Conservation (phyloP, 2,888 invertebrate genomes). For the Limnephilus marmoratus region DNA sequence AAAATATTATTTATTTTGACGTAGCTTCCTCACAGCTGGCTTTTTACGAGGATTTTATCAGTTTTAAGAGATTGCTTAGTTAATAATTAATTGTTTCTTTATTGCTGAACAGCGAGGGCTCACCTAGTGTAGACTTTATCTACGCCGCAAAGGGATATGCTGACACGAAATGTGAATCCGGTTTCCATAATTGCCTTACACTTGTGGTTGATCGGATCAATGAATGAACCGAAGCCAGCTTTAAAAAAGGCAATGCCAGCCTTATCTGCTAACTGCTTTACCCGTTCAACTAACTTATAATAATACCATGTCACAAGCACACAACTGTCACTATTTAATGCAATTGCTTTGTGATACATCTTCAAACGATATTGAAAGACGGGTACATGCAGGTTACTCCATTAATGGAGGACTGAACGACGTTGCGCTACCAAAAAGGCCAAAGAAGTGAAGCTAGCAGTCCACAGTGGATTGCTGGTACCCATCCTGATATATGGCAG, state of each 20-base stretch:
- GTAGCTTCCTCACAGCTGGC: too few relatives aligned
- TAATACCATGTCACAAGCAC: not conserved
- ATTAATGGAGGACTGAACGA: too few relatives aligned
- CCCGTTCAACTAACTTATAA: not conserved
- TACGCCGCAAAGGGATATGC: constrained; percentile 39
- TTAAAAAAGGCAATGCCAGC: not conserved
- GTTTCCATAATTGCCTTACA: constrained; percentile 33
- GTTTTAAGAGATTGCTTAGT: too few relatives aligned
- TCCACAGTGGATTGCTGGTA: too few relatives aligned
- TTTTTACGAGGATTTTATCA: too few relatives aligned
- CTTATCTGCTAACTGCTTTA: not conserved
- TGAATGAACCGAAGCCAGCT: constrained; percentile 13
- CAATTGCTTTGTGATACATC: not conserved
- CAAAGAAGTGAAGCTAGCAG: too few relatives aligned
- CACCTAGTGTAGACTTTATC: not conserved
- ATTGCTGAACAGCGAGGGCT: not conserved
- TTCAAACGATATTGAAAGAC: not conserved
- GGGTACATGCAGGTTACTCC: too few relatives aligned
- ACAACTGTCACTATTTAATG: not conserved
- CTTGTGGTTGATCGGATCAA: constrained; percentile 34
- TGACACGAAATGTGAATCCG: constrained; percentile 40
- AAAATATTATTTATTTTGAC: too few relatives aligned
- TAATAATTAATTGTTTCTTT: not conserved
- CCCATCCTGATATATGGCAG: too few relatives aligned
- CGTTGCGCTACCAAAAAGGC: too few relatives aligned